A percentile compares a stretch with the other conserved stretches of the same genome.
These are phyloP conservation scores for Oreochromis aureus DNA, from an alignment of 2,113 vertebrate species.

Conservation along the genomic window DNA sequence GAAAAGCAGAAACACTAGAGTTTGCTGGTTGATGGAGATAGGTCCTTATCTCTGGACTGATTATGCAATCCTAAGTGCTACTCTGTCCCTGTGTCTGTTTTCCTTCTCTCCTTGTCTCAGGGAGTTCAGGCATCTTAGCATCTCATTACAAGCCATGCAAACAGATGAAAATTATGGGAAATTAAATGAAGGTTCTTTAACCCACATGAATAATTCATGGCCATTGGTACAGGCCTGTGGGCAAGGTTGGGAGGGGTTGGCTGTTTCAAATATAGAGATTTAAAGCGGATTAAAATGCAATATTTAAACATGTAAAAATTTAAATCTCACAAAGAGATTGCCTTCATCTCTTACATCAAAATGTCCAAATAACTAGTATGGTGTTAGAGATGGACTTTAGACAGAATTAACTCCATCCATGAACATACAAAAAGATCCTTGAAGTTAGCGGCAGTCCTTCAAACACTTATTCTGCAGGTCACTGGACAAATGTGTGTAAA, in stretches of 20 bases:
- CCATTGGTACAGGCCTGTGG: neutral
- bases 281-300: neutral
- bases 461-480: neutral
- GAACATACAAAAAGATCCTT: neutral
- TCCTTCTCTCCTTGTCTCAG: neutral
- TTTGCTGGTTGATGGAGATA: neutral
- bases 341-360: neutral
- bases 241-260: neutral
- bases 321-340: neutral
- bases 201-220: constrained; percentile 58
- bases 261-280: neutral
- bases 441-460: neutral
- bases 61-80: neutral
- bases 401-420: neutral
- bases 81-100: neutral
- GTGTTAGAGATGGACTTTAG: neutral
- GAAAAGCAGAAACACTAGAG: neutral
- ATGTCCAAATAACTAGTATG: neutral
- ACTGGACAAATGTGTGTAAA: neutral
- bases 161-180: constrained; percentile 53
- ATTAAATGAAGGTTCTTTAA: constrained; percentile 62
- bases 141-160: constrained; percentile 55
- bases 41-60: constrained; percentile 15
- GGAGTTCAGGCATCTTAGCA: constrained; percentile 50
- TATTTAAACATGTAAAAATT: neutral